phyloP scores from a whole-genome alignment of 35 echinoderm and acorn worm genomes.

The Ophiothrix spiculata region DNA sequence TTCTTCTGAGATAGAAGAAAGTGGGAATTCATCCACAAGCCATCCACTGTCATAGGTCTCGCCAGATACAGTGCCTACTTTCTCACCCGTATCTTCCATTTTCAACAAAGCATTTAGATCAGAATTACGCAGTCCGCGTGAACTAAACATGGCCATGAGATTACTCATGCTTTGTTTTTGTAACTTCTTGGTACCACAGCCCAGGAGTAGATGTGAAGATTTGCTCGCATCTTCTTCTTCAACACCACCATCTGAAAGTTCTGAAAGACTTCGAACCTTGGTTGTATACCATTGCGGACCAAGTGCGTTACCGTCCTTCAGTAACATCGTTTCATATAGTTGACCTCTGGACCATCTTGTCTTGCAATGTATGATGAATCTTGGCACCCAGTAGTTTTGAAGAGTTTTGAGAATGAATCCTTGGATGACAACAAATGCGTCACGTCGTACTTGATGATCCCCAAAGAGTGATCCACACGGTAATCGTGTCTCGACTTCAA shows the following conservation, averaged over 20 bases:
- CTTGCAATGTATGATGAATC: slow-evolving; percentile 86
- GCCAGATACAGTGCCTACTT: neutral
- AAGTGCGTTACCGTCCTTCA: slow-evolving; percentile 26
- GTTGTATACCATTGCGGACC: slow-evolving; percentile 67
- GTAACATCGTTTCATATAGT: neutral
- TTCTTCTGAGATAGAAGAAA: slow-evolving; percentile 83
- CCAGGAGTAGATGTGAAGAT: slow-evolving; percentile 30
- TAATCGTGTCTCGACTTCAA: slow-evolving; percentile 26
- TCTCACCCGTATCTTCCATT: slow-evolving; percentile 87
- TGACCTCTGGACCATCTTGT: slow-evolving; percentile 28
- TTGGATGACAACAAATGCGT: slow-evolving; percentile 38
- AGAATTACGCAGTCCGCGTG: slow-evolving; percentile 49
- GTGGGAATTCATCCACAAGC: slow-evolving; percentile 77
- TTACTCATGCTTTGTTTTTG: slow-evolving; percentile 77
- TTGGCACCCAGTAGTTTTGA: slow-evolving; percentile 90
- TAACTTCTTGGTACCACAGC: slow-evolving; percentile 23
- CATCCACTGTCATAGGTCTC: slow-evolving; percentile 37
- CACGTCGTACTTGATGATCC: neutral
- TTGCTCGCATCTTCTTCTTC: slow-evolving; percentile 21
- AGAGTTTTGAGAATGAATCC: slow-evolving; percentile 49
- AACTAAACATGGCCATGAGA: slow-evolving; percentile 96
- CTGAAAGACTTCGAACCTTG: slow-evolving; percentile 76
- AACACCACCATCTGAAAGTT: slow-evolving; percentile 33
- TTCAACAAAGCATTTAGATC: slow-evolving; percentile 74
- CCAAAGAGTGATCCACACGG: slow-evolving; percentile 25